Percentiles rank a stretch among this genome's conserved stretches.
Conservation (phyloP, 2,888 invertebrate genomes). For the Meiosimyza decipiens region DNA sequence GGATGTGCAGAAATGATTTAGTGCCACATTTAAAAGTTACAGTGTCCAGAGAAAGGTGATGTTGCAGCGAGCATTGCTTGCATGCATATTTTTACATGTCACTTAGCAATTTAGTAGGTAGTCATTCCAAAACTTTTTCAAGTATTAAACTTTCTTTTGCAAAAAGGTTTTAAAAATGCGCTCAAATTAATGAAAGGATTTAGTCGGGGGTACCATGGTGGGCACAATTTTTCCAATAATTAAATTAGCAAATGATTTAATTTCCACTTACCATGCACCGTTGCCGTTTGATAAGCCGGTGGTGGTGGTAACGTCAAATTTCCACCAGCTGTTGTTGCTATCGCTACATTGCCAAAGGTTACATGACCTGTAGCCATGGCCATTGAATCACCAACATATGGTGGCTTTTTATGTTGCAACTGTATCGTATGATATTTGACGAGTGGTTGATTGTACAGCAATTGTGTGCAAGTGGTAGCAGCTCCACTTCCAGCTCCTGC, state of each 20-base stretch:
- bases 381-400: neutral
- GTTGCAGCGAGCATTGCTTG: too few species aligned
- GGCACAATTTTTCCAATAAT: neutral
- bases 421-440: slow-evolving; percentile 67
- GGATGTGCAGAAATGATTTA: too few species aligned
- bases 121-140: too few species aligned
- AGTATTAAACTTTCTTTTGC: neutral
- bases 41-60: too few species aligned
- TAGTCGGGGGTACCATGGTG: too few species aligned
- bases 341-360: slow-evolving; percentile 20
- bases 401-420: slow-evolving; percentile 55
- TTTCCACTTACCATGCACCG: slow-evolving; percentile 63
- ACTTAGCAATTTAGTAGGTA: too few species aligned
- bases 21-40: too few species aligned
- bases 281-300: slow-evolving; percentile 66
- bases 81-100: too few species aligned
- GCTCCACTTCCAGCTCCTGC: slow-evolving; percentile 44
- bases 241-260: neutral
- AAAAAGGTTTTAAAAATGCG: neutral
- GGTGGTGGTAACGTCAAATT: slow-evolving; percentile 57
- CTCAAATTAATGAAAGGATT: neutral
- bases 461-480: slow-evolving; percentile 43
- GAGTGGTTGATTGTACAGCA: slow-evolving; percentile 56
- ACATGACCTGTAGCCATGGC: slow-evolving; percentile 2
- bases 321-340: slow-evolving; percentile 27